phyloP scores from a whole-genome alignment of 2,888 invertebrate genomes.

The Leucozona laternaria region DNA sequence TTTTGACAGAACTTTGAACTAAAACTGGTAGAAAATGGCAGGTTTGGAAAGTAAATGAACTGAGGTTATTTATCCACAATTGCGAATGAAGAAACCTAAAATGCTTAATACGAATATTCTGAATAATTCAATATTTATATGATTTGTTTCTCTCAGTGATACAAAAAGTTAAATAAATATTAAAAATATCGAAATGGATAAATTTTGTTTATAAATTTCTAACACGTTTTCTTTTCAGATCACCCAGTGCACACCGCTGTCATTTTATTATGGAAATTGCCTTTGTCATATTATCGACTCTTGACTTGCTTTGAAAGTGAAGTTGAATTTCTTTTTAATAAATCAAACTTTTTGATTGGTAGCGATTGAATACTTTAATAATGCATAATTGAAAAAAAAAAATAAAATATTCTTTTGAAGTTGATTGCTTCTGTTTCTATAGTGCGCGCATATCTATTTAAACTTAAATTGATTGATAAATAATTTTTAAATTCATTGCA shows the following conservation, averaged over 20 bases:
- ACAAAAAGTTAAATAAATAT: not conserved
- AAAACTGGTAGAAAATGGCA: too few species aligned
- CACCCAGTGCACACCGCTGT: conserved; percentile 15
- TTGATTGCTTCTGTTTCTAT: conserved; percentile 1
- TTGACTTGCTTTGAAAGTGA: conserved; percentile 57
- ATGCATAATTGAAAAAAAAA: not conserved
- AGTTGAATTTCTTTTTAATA: conserved; percentile 17
- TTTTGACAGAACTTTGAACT: too few species aligned
- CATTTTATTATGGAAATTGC: conserved; percentile 36
- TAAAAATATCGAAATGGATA: too few species aligned
- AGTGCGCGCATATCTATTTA: conserved; percentile 3
- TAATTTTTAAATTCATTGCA: conserved; percentile 11
- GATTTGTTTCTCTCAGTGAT: not conserved
- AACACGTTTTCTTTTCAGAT: conserved; percentile 21
- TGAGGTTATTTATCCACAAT: too few species aligned
- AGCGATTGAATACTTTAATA: conserved; percentile 59
- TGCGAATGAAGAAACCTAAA: too few species aligned
- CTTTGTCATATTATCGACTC: conserved; percentile 39
- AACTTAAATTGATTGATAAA: conserved; percentile 28
- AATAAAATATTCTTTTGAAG: conserved; percentile 30
- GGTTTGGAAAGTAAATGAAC: too few species aligned
- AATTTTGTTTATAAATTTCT: conserved; percentile 7
- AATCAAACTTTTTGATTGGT: conserved; percentile 52
- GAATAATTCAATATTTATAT: too few species aligned
- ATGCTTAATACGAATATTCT: too few species aligned